A percentile compares a stretch with the other conserved stretches of the same genome.
Conservation (phyloP, 2,113 vertebrate species). For the Oryzias javanicus region DNA sequence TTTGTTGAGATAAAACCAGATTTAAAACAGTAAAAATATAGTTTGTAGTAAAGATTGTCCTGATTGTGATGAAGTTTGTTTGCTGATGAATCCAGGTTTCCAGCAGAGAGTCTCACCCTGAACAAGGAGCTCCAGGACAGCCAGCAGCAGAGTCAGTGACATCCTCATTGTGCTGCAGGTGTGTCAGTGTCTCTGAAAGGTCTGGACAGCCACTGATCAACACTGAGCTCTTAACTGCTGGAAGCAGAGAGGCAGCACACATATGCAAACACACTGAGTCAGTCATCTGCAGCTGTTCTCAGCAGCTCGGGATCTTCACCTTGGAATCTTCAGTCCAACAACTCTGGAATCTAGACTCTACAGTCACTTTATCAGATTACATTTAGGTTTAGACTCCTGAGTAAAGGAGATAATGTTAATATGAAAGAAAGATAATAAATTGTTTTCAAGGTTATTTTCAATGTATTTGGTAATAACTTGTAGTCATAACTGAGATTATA, state of each 20-base stretch:
- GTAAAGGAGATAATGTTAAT: too few species aligned
- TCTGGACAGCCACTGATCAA: not conserved
- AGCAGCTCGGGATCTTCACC: too few species aligned
- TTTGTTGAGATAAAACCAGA: not conserved
- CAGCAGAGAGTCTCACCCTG: slow-evolving; percentile 24
- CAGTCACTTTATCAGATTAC: not conserved
- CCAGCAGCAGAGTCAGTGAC: slow-evolving; percentile 23
- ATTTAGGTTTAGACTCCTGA: too few species aligned
- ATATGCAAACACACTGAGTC: too few species aligned
- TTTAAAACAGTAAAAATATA: not conserved
- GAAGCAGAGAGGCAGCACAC: not conserved
- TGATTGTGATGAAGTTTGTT: not conserved
- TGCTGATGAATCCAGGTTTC: not conserved
- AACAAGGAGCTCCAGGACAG: not conserved
- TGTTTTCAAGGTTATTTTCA: too few species aligned
- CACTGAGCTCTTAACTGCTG: slow-evolving; percentile 2
- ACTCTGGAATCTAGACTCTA: not conserved
- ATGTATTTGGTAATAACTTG: too few species aligned
- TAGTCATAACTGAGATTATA: too few species aligned
- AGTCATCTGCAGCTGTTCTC: too few species aligned
- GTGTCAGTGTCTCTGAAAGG: too few species aligned
- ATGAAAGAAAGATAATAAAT: too few species aligned
- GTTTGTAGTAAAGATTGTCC: not conserved
- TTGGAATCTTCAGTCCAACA: too few species aligned
- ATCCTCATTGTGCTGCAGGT: not conserved